phyloP scores from a whole-genome alignment of 2,888 invertebrate genomes.

The Melanostoma mellinum region DNA sequence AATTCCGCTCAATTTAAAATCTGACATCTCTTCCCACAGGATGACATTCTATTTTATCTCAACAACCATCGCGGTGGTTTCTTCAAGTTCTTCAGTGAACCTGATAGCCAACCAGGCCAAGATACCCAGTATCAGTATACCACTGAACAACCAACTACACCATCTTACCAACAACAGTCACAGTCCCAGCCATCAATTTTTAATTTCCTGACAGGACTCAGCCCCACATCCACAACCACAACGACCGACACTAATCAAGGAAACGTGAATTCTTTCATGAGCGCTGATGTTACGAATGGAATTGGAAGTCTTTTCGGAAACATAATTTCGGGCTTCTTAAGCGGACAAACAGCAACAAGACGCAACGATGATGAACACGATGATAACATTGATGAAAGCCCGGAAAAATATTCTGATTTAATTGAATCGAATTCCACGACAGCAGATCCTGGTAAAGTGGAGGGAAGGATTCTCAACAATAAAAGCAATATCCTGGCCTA shows the following conservation, averaged over 20 bases:
- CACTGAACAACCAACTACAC: constrained; percentile 35
- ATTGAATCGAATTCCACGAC: constrained; percentile 73
- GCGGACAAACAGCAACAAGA: constrained; percentile 72
- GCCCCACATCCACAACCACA: constrained; percentile 66
- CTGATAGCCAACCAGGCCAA: constrained; percentile 80
- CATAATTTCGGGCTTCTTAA: constrained; percentile 79
- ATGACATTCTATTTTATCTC: constrained; percentile 88
- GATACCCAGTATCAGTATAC: constrained; percentile 48
- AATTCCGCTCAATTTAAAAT: constrained; percentile 53
- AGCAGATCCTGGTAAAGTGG: constrained; percentile 38
- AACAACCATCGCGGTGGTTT: constrained; percentile 94
- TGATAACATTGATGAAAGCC: constrained; percentile 76
- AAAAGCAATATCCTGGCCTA: constrained; percentile 67
- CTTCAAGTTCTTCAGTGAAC: constrained; percentile 88
- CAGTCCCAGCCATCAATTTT: constrained; percentile 60
- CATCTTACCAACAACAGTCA: constrained; percentile 53
- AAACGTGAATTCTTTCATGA: constrained; percentile 73
- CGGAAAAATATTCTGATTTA: constrained; percentile 74
- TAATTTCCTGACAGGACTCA: constrained; percentile 76
- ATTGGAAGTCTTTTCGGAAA: constrained; percentile 80
- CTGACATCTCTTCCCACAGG: constrained; percentile 80
- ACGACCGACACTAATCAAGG: constrained; percentile 74
- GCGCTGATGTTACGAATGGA: constrained; percentile 76
- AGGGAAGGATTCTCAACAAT: constrained; percentile 64
- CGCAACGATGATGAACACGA: constrained; percentile 77